Base-by-base conservation (phyloP, 1,140 invertebrate species). In the Nebria ingens region DNA sequence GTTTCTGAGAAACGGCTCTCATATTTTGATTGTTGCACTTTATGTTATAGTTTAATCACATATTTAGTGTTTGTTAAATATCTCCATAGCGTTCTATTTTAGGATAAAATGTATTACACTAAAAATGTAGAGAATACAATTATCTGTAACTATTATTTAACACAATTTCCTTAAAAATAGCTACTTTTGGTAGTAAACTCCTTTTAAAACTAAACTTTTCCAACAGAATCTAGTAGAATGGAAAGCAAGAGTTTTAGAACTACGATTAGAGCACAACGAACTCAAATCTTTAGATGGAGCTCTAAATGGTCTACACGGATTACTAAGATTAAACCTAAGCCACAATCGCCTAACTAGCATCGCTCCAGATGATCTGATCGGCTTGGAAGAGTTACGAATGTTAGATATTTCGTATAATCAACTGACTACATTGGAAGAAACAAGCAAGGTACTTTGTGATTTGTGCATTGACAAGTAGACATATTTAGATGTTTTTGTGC, bases 391-490 rank as follows among this genome's bases (percentile, higher is more conserved):
- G 22, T 71, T 91, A 9, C 79, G 79, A 59, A 69, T 85, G 15
- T 71, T 91, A 3, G 87, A 91, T 67, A 72, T 91, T 13, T 89
- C 87, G 0, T 73, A 85, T 63, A 91, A 91, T 68, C 76, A 82
- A 51, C 73, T 91, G 11, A 79, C 78, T 13, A 85, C 85, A 2
- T 73, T 91, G 15, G 85, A 87, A 65, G 84, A 87, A 71, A 85
- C 84, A 23, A 86, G 86, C 55, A 85, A 86, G 80, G 88, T 90
- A 71, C 29, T 56, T 45, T 52, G 29, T 57, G 17, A 19, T 34
- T 57, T 52, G n/a, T 51, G 34, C 2, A 19, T n/a, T 40, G 23
- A 49, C 13, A n/a, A 45, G 15, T 22, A 25, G 2, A 2, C 21
- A 21, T 23, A 13, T 11, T 55, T 55, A 54, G 45, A 9, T 58